Evolutionary conservation across 2,797 vertebrate genomes (phyloP).

Genomic region (Bovichtus diacanthus): DNA sequence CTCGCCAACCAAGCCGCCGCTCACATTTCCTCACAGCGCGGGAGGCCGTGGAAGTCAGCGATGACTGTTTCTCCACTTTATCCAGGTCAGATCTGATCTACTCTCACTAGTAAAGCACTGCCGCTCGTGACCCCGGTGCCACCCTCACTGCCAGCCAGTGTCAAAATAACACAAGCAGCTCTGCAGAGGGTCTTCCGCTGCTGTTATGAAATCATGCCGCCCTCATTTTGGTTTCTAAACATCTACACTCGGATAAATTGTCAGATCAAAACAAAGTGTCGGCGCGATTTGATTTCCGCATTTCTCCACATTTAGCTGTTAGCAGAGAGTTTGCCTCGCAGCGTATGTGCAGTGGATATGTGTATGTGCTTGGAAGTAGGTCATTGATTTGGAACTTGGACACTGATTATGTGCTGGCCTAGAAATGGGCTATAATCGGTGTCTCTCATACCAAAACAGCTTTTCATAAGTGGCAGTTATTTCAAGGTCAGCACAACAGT

Average conservation of each 20-base stretch:
- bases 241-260: conserved; percentile 51
- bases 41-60: conserved; percentile 48
- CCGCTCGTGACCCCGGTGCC: conserved; percentile 43
- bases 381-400: conserved; percentile 87
- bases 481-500: conserved; percentile 82
- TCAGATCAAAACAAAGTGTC: conserved; percentile 69
- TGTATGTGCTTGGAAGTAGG: conserved; percentile 78
- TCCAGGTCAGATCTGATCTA: conserved; percentile 73
- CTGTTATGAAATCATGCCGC: conserved; percentile 63
- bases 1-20: conserved; percentile 57
- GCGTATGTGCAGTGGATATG: conserved; percentile 65
- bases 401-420: conserved; percentile 84
- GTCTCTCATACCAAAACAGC: conserved; percentile 82
- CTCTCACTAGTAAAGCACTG: conserved; percentile 60
- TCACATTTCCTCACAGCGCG: conserved; percentile 63
- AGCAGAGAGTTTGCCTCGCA: conserved; percentile 75
- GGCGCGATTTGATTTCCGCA: conserved; percentile 56
- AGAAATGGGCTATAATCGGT: conserved; percentile 85
- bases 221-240: conserved; percentile 61
- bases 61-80: conserved; percentile 67
- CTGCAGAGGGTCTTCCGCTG: conserved; percentile 39
- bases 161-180: conserved; percentile 70
- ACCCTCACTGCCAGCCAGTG: conserved; percentile 62
- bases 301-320: conserved; percentile 71
- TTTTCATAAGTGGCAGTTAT: conserved; percentile 80